Conservation (phyloP, 53 echinoderm and acorn worm species). For the Astropecten irregularis region DNA sequence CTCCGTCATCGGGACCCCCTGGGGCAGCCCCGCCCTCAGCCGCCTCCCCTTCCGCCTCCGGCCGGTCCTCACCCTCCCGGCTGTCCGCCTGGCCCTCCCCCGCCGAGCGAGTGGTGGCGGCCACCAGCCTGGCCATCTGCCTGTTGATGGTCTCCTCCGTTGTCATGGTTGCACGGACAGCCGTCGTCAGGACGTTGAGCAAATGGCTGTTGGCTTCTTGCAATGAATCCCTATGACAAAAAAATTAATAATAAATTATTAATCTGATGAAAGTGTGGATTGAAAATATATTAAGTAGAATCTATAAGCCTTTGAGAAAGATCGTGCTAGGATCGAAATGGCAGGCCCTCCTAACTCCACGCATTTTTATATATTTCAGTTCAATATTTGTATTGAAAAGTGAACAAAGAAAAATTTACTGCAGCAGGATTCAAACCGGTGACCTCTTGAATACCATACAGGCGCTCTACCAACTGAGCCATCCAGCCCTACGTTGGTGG, state of each 20-base stretch:
- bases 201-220: slow-evolving; percentile 91
- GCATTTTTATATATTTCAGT: too few relatives aligned
- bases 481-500: too few relatives aligned
- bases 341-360: too few relatives aligned
- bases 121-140: slow-evolving; percentile 64
- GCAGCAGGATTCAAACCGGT: too few relatives aligned
- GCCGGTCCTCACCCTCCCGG: slow-evolving; percentile 25
- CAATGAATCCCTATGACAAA: slow-evolving; percentile 56
- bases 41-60: slow-evolving; percentile 22
- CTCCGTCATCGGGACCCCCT: neutral
- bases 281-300: too few relatives aligned
- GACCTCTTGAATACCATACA: too few relatives aligned
- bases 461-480: too few relatives aligned
- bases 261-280: too few relatives aligned
- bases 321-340: too few relatives aligned
- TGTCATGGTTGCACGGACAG: slow-evolving; percentile 79
- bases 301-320: too few relatives aligned
- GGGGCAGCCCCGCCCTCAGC: slow-evolving; percentile 49
- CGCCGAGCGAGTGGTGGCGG: slow-evolving; percentile 56
- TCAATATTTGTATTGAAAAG: too few relatives aligned
- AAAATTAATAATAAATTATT: neutral
- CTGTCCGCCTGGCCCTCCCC: slow-evolving; percentile 67
- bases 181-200: slow-evolving; percentile 75
- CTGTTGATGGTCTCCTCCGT: slow-evolving; percentile 92
- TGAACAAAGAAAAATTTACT: too few relatives aligned